phyloP scores from a whole-genome alignment of 2,888 invertebrate species.

The Germaria angustata region DNA sequence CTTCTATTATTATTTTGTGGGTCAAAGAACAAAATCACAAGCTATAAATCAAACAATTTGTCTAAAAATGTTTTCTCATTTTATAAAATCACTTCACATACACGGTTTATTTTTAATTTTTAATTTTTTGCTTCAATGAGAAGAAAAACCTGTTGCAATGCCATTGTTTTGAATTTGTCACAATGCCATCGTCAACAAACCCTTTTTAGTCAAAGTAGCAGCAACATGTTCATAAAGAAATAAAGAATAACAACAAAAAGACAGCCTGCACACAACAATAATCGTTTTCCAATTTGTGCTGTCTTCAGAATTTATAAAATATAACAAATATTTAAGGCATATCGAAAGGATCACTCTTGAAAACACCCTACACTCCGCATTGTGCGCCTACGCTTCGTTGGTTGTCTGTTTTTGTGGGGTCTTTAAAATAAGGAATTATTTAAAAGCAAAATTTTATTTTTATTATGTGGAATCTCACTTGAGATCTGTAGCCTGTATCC shows the following conservation, averaged over 20 bases:
- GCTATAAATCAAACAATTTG: constrained; percentile 63
- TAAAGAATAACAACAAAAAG: background rate
- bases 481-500: no score
- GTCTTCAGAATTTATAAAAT: constrained; percentile 9
- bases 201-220: constrained; percentile 12
- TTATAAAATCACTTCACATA: constrained; percentile 15
- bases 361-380: background rate
- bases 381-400: background rate
- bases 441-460: no score
- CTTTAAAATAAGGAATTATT: no score
- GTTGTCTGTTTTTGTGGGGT: constrained; percentile 9
- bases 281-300: constrained; percentile 62
- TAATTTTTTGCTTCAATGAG: background rate
- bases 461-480: no score
- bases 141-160: constrained; percentile 39
- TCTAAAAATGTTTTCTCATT: constrained; percentile 31
- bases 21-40: constrained; percentile 12
- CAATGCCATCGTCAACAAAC: background rate
- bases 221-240: constrained; percentile 20
- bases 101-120: background rate
- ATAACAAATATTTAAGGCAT: constrained; percentile 39
- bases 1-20: constrained; percentile 6
- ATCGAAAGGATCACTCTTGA: constrained; percentile 44
- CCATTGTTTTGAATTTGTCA: constrained; percentile 27
- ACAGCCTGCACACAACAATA: constrained; percentile 25